Evolutionary conservation across 2,113 vertebrate species (phyloP).

Genomic region (Bostrychus sinensis): DNA sequence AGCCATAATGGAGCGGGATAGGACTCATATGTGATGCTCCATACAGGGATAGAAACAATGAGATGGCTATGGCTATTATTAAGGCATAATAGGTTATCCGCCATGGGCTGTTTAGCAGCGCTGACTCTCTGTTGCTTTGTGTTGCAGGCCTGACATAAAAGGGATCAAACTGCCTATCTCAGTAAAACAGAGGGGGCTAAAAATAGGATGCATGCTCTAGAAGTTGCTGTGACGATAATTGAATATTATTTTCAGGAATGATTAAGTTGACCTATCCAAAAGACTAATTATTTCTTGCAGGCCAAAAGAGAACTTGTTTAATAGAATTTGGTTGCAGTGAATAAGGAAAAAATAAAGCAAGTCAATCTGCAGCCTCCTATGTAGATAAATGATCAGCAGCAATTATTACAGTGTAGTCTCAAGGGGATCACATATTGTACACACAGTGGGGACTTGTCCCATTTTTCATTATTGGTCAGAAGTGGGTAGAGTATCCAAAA

Average conservation of each 20-base stretch:
- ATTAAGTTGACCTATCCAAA: constrained; percentile 81
- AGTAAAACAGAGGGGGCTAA: constrained; percentile 73
- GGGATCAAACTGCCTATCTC: constrained; percentile 70
- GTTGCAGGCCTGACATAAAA: constrained; percentile 67
- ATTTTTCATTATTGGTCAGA: not conserved
- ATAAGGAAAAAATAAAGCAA: constrained; percentile 64
- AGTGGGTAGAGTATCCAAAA: no score
- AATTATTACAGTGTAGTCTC: constrained; percentile 41
- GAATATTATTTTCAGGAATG: constrained; percentile 85
- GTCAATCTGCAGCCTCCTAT: constrained; percentile 46
- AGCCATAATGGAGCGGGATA: constrained; percentile 51
- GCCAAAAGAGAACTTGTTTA: constrained; percentile 70
- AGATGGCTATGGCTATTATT: constrained; percentile 63
- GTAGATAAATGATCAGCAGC: constrained; percentile 50
- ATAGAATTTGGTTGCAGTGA: constrained; percentile 76
- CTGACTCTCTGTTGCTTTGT: constrained; percentile 61
- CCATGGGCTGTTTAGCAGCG: constrained; percentile 53
- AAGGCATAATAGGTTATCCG: constrained; percentile 68
- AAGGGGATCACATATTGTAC: constrained; percentile 34
- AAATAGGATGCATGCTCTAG: constrained; percentile 75
- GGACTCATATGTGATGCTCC: constrained; percentile 41
- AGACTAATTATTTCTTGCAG: constrained; percentile 81
- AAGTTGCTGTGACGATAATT: constrained; percentile 79
- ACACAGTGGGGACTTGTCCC: constrained; percentile 16
- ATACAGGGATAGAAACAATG: constrained; percentile 50